Conservation (phyloP, 2,888 invertebrate species). For the Ctenicera cuprea region DNA sequence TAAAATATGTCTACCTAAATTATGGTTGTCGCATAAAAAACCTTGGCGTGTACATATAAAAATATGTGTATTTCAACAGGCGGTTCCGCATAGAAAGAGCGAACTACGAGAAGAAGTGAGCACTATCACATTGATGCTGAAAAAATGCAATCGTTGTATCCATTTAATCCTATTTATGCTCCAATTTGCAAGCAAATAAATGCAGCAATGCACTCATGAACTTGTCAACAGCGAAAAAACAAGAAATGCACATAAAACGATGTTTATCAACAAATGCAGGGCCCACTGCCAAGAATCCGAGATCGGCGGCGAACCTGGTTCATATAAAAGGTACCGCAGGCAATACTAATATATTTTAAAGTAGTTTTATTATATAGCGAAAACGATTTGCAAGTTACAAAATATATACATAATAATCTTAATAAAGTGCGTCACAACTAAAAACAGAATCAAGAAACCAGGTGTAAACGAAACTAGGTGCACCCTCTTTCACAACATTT, state of each 20-base stretch:
- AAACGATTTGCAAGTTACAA: not conserved
- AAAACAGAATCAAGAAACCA: too few relatives aligned
- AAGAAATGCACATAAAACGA: constrained; percentile 50
- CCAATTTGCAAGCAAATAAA: not conserved
- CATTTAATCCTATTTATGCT: constrained; percentile 12
- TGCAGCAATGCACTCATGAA: constrained; percentile 16
- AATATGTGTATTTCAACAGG: constrained; percentile 16
- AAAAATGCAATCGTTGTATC: not conserved
- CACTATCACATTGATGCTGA: not conserved
- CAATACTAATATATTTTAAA: not conserved
- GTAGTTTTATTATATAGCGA: not conserved
- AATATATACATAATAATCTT: not conserved
- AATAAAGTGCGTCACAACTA: too few relatives aligned
- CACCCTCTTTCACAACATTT: too few relatives aligned
- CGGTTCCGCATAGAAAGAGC: not conserved
- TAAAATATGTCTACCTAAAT: constrained; percentile 35
- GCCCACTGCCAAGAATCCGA: constrained; percentile 48
- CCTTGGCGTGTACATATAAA: constrained; percentile 1
- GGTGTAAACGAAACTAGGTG: too few relatives aligned
- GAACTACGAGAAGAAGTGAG: not conserved
- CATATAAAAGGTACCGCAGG: constrained; percentile 24
- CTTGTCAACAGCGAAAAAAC: constrained; percentile 33
- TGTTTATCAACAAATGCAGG: constrained; percentile 52
- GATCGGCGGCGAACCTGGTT: constrained; percentile 12
- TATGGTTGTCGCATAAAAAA: constrained; percentile 28